Conservation (phyloP, 2,113 vertebrate genomes). For the Bufo gargarizans region DNA sequence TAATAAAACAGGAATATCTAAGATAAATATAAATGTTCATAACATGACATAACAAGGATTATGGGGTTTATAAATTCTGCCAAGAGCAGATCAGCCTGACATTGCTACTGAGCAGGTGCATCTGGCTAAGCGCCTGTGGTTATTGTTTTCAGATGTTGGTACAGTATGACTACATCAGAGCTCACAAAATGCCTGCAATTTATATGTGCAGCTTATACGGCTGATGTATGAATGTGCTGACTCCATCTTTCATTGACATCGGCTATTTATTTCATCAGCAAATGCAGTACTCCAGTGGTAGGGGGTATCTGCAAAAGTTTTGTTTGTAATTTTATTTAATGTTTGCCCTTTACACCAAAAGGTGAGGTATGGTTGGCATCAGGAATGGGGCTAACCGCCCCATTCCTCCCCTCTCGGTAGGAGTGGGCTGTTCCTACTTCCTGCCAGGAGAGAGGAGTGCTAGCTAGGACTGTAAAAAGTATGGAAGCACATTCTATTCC, state of each 20-base stretch:
- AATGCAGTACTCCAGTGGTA: too few relatives aligned
- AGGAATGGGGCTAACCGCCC: too few relatives aligned
- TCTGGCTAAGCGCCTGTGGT: not conserved
- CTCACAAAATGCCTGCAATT: not conserved
- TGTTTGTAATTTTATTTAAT: too few relatives aligned
- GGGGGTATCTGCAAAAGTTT: too few relatives aligned
- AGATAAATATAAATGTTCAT: not conserved
- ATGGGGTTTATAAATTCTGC: not conserved
- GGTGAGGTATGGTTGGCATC: too few relatives aligned
- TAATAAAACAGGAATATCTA: conserved; percentile 1
- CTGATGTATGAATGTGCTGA: not conserved
- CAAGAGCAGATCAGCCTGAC: not conserved
- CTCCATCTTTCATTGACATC: not conserved
- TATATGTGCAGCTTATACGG: not conserved
- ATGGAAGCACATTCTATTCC: too few relatives aligned
- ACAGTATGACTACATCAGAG: not conserved
- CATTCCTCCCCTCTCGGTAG: too few relatives aligned
- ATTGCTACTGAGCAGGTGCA: not conserved
- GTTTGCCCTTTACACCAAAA: too few relatives aligned
- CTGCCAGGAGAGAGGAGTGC: too few relatives aligned
- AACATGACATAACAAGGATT: conserved; percentile 24
- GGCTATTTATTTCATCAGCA: not conserved
- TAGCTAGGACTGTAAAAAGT: too few relatives aligned
- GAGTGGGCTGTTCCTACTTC: too few relatives aligned
- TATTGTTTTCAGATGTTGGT: conserved; percentile 15